These are phyloP conservation scores for Apogon talboti DNA, from an alignment of 2,797 vertebrate genomes.

Conservation along the genomic window DNA sequence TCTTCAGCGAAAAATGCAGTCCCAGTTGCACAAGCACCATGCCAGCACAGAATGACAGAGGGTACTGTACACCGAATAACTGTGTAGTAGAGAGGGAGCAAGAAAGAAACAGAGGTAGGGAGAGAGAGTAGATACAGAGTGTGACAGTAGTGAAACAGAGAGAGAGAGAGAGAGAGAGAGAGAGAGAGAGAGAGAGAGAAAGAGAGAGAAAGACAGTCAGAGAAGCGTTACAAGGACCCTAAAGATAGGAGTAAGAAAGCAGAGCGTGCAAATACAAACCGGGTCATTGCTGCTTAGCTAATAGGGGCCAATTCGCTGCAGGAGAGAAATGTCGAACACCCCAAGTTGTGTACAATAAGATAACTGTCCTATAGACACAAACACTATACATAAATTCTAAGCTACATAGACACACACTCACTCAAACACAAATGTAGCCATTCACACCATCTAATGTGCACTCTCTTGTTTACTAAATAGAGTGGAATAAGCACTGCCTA, in stretches of 20 bases:
- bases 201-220: conserved; percentile 75
- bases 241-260: conserved; percentile 93
- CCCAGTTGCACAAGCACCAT: conserved; percentile 99
- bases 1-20: conserved; percentile 95
- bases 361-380: conserved; percentile 93
- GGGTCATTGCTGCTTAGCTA: conserved; percentile 99
- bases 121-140: conserved; percentile 86
- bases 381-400: conserved; percentile 79
- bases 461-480: conserved; percentile 58
- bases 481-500: conserved; percentile 81
- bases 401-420: conserved; percentile 76
- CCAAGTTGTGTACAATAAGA: conserved; percentile 99
- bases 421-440: conserved; percentile 76
- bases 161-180: conserved; percentile 76
- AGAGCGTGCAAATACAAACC: conserved; percentile 99
- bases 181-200: conserved; percentile 80
- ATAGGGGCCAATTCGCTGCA: conserved; percentile 99
- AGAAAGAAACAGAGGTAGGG: conserved; percentile 84
- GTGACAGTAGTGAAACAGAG: conserved; percentile 73
- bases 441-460: conserved; percentile 72
- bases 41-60: conserved; percentile 99
- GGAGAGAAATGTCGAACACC: conserved; percentile 99
- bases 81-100: conserved; percentile 96
- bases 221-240: conserved; percentile 89
- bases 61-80: conserved; percentile 99